Conservation (phyloP, 2,113 vertebrate species). For the Australoheros scitulus region DNA sequence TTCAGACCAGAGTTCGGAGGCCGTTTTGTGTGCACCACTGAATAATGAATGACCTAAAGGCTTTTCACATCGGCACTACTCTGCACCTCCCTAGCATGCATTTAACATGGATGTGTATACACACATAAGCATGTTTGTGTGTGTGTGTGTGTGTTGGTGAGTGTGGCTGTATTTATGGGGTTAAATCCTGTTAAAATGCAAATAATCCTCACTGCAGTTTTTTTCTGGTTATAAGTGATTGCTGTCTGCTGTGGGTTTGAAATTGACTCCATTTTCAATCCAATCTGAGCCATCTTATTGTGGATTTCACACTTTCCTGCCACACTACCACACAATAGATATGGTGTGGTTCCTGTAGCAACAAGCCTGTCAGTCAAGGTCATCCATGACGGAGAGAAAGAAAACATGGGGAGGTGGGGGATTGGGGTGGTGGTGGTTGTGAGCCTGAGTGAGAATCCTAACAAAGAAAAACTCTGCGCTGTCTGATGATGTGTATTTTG, state of each 20-base stretch:
- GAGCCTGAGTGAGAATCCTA: slow-evolving; percentile 11
- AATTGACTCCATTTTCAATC: slow-evolving; percentile 36
- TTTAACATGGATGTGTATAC: slow-evolving; percentile 1
- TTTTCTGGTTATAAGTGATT: slow-evolving; percentile 35
- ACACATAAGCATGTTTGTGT: neutral
- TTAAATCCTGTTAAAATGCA: slow-evolving; percentile 56
- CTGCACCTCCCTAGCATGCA: neutral
- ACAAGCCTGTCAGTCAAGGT: slow-evolving; percentile 68
- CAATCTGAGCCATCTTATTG: slow-evolving; percentile 41
- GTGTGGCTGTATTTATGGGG: neutral
- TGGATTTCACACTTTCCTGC: slow-evolving; percentile 66
- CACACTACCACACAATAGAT: slow-evolving; percentile 26
- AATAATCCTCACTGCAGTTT: slow-evolving; percentile 23
- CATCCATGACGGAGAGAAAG: slow-evolving; percentile 25
- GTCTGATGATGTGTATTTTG: slow-evolving; percentile 31
- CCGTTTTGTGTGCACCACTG: slow-evolving; percentile 31
- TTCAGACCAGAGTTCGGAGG: slow-evolving; percentile 4
- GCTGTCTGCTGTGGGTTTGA: slow-evolving; percentile 17
- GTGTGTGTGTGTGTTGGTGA: neutral
- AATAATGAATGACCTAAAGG: slow-evolving; percentile 53
- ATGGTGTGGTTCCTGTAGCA: slow-evolving; percentile 59
- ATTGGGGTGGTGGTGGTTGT: neutral
- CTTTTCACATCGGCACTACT: neutral
- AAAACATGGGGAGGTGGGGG: neutral
- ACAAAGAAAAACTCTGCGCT: slow-evolving; percentile 33